Percentiles rank a stretch among this genome's conserved stretches.
These are phyloP conservation scores for Caenorhabditis japonica DNA, from an alignment of 2,888 invertebrate species.

Conservation along the genomic window DNA sequence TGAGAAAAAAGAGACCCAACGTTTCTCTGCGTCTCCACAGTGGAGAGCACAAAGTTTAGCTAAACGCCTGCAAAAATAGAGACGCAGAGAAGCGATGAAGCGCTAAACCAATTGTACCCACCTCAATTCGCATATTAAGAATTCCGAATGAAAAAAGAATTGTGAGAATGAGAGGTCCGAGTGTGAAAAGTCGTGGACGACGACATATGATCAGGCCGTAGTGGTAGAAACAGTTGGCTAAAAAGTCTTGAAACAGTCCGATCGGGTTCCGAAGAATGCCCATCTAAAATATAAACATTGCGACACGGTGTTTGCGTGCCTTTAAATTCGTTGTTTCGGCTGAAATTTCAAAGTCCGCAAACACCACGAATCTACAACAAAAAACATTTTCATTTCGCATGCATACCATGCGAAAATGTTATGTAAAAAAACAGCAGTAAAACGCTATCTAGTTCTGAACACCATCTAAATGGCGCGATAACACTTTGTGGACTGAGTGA, in stretches of 20 bases:
- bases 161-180: constrained; percentile 71
- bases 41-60: too few relatives aligned
- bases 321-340: too few relatives aligned
- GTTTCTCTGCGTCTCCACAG: too few relatives aligned
- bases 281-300: too few relatives aligned
- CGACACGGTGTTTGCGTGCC: neutral
- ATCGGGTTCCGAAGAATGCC: constrained; percentile 67
- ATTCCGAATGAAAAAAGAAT: constrained; percentile 69
- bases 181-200: constrained; percentile 70
- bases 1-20: too few relatives aligned
- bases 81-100: too few relatives aligned
- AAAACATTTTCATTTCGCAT: too few relatives aligned
- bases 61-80: too few relatives aligned
- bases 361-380: too few relatives aligned
- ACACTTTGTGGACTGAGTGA: constrained; percentile 42
- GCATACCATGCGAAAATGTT: neutral
- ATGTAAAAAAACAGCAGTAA: constrained; percentile 7
- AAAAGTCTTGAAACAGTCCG: constrained; percentile 71
- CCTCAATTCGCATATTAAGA: constrained; percentile 70
- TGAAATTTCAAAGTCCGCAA: too few relatives aligned
- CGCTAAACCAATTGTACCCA: too few relatives aligned
- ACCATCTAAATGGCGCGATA: constrained; percentile 43
- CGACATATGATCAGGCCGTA: constrained; percentile 71
- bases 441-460: constrained; percentile 26
- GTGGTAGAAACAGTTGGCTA: constrained; percentile 68